Evolutionary conservation across 1,140 invertebrate species (phyloP), one percentile per base, ranked within the genome.

Genomic region (Drosophila sproati): DNA sequence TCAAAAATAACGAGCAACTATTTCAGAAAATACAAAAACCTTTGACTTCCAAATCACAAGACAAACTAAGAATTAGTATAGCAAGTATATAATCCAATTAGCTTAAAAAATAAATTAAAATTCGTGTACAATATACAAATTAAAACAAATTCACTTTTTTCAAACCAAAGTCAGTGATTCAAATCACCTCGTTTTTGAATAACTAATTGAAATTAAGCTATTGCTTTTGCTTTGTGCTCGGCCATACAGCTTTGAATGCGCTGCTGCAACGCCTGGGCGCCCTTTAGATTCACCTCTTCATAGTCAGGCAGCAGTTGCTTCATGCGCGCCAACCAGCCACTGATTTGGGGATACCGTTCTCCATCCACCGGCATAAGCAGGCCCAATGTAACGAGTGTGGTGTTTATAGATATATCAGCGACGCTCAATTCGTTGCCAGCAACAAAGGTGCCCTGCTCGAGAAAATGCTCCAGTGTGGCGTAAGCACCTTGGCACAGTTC

Each of bases 361-460:
- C 12, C 7, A 41, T 89, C 83, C 12, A 93, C 82, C 0, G 92
- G 91, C 12, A 93, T 57, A 4, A 93, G 60, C 51, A 89, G 67
- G 78, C 92, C 55, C 77, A 93, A 41, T 73, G 93, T 90, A 8
- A 91, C 88, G 3, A 94, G 73, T 3, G 92, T 93, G 4, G 92
- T 92, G 5, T 92, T 77, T 7, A 94, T 93, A n/a, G 92, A 92
- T 37, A 94, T 85, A 83, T 94, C 95, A 12, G 95, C 95, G 35
- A 95, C 93, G 3, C 95, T 95, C 31, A 95, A 75, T 31, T 92
- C 77, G 39, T 93, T 90, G 3, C 94, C 94, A 12, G 93, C 94
- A 3, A 93, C 89, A 85, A 93, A 95, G 8, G 80, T 77, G 5
- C 75, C 64, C 0, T 70, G 87, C 7, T 88, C 75, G 32, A 95